A percentile compares a stretch with the other conserved stretches of the same genome.
phyloP scores from a whole-genome alignment of 2,888 invertebrate genomes.

The Acanthosepion esculentum region DNA sequence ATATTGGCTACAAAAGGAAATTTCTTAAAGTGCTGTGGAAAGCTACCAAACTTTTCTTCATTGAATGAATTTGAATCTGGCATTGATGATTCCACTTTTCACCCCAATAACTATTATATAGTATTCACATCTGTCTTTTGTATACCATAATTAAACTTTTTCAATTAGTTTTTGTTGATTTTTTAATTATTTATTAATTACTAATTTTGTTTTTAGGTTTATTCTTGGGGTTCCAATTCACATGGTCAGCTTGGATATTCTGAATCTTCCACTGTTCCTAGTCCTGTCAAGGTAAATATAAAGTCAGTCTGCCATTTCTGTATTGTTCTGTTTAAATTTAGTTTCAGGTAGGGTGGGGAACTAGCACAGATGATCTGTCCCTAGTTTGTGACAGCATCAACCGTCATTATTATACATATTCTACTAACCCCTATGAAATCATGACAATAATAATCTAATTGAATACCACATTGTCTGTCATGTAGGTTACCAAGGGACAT shows the following conservation, averaged over 20 bases:
- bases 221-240: slow-evolving; percentile 87
- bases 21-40: too few species aligned
- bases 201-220: slow-evolving; percentile 76
- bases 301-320: background rate
- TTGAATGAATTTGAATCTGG: too few species aligned
- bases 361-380: background rate
- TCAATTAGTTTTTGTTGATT: background rate
- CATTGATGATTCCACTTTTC: too few species aligned
- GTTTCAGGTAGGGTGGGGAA: too few species aligned
- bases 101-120: too few species aligned
- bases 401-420: background rate
- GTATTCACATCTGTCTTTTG: too few species aligned
- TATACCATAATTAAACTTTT: too few species aligned
- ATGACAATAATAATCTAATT: background rate
- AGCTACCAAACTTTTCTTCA: too few species aligned
- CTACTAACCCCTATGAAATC: background rate
- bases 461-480: too few species aligned
- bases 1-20: too few species aligned
- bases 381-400: background rate
- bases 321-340: background rate
- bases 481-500: too few species aligned
- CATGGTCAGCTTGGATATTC: slow-evolving; percentile 82
- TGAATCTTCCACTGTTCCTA: slow-evolving; percentile 62
- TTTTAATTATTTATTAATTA: background rate
- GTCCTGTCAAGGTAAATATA: slow-evolving; percentile 63